phyloP scores from a whole-genome alignment of 2,113 vertebrate genomes.

The Speoplatyrhinus poulsoni region DNA sequence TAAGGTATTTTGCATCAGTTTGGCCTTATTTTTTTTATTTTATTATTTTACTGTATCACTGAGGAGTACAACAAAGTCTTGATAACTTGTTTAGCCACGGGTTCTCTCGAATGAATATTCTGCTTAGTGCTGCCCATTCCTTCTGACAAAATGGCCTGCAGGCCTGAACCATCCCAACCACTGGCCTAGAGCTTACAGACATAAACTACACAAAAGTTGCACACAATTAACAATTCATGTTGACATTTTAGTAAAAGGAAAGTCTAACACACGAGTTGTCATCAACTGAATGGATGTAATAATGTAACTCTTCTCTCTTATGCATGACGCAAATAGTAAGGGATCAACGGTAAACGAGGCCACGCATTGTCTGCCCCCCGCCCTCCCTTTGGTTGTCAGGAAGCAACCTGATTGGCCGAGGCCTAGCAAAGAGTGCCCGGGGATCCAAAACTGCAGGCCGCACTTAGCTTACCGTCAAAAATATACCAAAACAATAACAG shows the following conservation, averaged over 20 bases:
- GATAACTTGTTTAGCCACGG: slow-evolving; percentile 39
- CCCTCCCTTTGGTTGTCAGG: slow-evolving; percentile 76
- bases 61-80: background rate
- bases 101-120: slow-evolving; percentile 19
- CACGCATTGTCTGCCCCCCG: slow-evolving; percentile 80
- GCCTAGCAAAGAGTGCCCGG: slow-evolving; percentile 82
- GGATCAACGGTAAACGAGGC: slow-evolving; percentile 79
- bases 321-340: slow-evolving; percentile 79
- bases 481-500: slow-evolving; percentile 76
- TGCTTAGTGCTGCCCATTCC: slow-evolving; percentile 39
- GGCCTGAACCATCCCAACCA: slow-evolving; percentile 56
- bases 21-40: background rate
- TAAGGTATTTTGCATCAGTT: background rate
- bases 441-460: slow-evolving; percentile 84
- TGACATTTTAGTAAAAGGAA: background rate
- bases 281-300: slow-evolving; percentile 27
- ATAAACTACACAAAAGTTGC: background rate
- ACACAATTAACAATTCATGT: background rate
- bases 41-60: background rate
- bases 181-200: slow-evolving; percentile 17
- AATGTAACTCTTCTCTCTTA: slow-evolving; percentile 66
- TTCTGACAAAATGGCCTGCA: slow-evolving; percentile 72
- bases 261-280: background rate
- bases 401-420: slow-evolving; percentile 85
- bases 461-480: slow-evolving; percentile 81